These are phyloP conservation scores for Liparis tanakae DNA, from an alignment of 2,797 vertebrate species.

Conservation along the genomic window DNA sequence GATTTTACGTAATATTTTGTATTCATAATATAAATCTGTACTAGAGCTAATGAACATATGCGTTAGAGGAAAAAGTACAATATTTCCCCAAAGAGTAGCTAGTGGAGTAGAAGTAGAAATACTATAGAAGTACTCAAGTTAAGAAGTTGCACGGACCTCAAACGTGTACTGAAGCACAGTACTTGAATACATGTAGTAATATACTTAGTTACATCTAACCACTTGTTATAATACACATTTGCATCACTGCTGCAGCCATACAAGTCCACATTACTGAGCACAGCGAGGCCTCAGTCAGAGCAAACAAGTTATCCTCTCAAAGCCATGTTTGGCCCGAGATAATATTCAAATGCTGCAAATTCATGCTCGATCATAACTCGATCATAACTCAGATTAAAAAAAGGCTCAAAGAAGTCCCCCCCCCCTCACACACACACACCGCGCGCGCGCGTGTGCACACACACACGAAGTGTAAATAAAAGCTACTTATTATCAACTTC, in stretches of 20 bases:
- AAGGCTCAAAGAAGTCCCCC: not conserved
- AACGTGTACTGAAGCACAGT: not conserved
- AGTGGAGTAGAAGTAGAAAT: not conserved
- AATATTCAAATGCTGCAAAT: slow-evolving; percentile 14
- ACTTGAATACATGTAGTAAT: not conserved
- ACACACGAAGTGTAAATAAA: too few species aligned
- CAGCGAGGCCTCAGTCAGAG: slow-evolving; percentile 18
- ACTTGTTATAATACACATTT: slow-evolving; percentile 18
- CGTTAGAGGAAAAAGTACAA: too few species aligned
- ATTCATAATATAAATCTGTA: not conserved
- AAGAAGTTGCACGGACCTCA: not conserved
- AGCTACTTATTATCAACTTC: slow-evolving; percentile 11
- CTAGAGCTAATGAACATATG: not conserved
- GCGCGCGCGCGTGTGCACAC: too few species aligned
- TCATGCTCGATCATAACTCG: not conserved
- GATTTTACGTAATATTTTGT: not conserved
- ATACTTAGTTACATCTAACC: not conserved
- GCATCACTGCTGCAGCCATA: slow-evolving; percentile 3
- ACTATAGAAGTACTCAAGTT: not conserved
- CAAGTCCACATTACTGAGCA: slow-evolving; percentile 6
- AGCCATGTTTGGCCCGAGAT: not conserved
- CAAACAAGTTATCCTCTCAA: not conserved
- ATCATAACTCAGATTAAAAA: not conserved
- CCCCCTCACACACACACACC: not conserved
- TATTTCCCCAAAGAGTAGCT: too few species aligned